These are phyloP conservation scores for Clarias macrocephalus DNA, from an alignment of 2,113 vertebrate species.

Conservation along the genomic window DNA sequence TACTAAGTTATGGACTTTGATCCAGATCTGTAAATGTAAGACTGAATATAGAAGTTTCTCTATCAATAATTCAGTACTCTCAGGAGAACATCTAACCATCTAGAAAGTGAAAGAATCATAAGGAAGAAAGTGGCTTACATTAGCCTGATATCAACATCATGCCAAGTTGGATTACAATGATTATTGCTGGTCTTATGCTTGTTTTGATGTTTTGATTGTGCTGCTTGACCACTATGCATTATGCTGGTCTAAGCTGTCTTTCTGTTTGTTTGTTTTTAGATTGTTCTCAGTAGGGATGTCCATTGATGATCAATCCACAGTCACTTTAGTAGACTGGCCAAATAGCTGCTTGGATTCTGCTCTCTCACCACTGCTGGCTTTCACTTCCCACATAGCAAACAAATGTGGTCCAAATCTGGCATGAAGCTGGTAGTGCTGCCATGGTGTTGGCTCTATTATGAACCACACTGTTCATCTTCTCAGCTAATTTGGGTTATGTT, in stretches of 20 bases:
- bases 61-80: conserved; percentile 27
- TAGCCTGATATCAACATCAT: background rate
- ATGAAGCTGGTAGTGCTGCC: background rate
- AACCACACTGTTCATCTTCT: background rate
- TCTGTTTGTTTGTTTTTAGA: background rate
- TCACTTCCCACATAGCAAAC: background rate
- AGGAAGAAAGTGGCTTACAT: background rate
- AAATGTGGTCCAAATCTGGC: background rate
- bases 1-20: background rate
- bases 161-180: background rate
- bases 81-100: background rate
- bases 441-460: background rate
- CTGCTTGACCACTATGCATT: background rate
- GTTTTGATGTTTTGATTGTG: background rate
- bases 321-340: conserved; percentile 9
- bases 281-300: background rate
- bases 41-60: conserved; percentile 26
- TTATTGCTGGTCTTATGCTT: background rate
- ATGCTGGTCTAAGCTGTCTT: background rate
- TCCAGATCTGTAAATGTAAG: background rate
- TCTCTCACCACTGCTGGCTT: background rate
- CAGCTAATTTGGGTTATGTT: background rate
- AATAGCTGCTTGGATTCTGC: background rate
- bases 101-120: background rate
- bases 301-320: conserved; percentile 4